These are phyloP conservation scores for Anhinga anhinga DNA, from an alignment of 2,113 vertebrate genomes.

Conservation along the genomic window DNA sequence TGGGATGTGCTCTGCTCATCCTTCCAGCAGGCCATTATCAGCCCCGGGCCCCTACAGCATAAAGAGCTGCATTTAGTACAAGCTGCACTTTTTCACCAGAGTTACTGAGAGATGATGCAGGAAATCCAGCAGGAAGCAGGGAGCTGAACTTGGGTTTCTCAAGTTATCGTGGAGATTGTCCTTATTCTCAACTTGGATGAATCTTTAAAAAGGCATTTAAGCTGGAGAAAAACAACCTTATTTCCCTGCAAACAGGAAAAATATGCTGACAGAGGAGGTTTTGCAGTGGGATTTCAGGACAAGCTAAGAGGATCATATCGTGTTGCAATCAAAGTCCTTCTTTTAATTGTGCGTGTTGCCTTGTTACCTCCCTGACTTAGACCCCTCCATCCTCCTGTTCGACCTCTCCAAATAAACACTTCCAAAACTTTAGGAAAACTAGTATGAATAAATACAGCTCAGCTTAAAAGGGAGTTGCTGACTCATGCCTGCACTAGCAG, in stretches of 20 bases:
- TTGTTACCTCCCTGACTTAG: not conserved
- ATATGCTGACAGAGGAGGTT: rapidly evolving
- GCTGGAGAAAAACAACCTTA: not conserved
- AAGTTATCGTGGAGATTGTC: not conserved
- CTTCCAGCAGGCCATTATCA: not conserved
- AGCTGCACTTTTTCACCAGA: not conserved
- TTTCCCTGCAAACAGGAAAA: not conserved
- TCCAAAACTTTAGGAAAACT: not conserved
- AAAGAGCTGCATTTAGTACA: not conserved
- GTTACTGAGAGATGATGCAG: not conserved
- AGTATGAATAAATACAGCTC: not conserved
- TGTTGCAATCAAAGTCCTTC: not conserved
- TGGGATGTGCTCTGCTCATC: not conserved
- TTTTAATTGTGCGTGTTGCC: rapidly evolving
- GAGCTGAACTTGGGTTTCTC: not conserved
- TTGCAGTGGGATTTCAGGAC: not conserved
- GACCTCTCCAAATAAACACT: not conserved
- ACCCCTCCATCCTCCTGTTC: not conserved
- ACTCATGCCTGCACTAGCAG: not conserved
- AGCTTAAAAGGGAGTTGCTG: not conserved
- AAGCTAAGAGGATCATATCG: rapidly evolving
- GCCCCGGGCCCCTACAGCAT: not conserved
- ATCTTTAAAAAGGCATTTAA: not conserved
- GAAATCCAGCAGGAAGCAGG: not conserved
- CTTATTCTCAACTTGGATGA: not conserved